Evolutionary conservation across 2,113 vertebrate species (phyloP).

Genomic region (Cheirogaleus medius): DNA sequence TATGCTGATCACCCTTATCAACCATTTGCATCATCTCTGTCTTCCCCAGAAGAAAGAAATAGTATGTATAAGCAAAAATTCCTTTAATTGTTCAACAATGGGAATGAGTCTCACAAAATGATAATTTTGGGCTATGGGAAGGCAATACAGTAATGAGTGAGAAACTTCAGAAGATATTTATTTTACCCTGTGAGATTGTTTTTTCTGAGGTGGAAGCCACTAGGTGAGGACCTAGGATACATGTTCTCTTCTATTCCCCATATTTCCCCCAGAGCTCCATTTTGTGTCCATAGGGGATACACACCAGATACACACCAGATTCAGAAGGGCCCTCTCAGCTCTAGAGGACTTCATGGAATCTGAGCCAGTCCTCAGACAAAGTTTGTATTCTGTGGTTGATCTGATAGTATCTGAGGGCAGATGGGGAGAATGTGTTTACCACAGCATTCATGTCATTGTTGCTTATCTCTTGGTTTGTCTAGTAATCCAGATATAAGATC

Average conservation of each 20-base stretch:
- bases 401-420: background rate
- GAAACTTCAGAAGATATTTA: background rate
- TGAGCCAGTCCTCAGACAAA: background rate
- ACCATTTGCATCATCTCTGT: background rate
- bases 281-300: background rate
- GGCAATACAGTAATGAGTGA: background rate
- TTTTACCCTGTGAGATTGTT: constrained; percentile 2
- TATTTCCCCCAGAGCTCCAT: background rate
- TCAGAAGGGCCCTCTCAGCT: background rate
- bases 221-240: background rate
- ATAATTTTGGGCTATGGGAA: background rate
- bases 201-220: background rate
- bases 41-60: background rate
- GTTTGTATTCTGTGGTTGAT: background rate
- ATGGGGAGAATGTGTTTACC: background rate
- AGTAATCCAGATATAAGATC: background rate
- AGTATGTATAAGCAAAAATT: background rate
- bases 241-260: background rate
- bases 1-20: background rate
- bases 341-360: background rate
- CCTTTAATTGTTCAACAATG: background rate
- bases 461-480: background rate
- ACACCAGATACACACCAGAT: background rate
- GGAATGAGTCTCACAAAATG: background rate
- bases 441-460: background rate